Evolutionary conservation across 2,797 vertebrate species (phyloP), one percentile per base, ranked within the genome.

Genomic region (Hyperoplus lanceolatus): DNA sequence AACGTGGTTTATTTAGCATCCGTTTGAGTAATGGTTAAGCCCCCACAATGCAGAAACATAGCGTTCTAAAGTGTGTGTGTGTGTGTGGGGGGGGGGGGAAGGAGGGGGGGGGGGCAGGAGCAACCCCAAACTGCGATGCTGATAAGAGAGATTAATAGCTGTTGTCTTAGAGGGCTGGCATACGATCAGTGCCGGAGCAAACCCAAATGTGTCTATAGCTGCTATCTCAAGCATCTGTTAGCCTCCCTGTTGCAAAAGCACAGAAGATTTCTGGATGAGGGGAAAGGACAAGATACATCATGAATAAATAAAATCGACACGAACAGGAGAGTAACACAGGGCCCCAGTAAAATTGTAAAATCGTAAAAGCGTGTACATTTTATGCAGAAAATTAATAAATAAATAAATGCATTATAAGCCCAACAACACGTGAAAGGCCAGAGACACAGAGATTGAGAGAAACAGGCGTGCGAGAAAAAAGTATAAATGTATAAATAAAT

Each of bases 101-200:
- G 29, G 29, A 3, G 29, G 29, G 29, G 29, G 29, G 29, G 86
- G 90, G 90, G 90, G 90, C 90, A 90, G 82, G 87, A 90, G 93
- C 90, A 92, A 88, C 92, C 90, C 29, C 3, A 29, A 29, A 87
- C 92, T 91, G 92, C 93, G 93, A 92, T 91, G 84, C 94, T 94
- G 95, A 96, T 96, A 96, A 96, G 95, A 89, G 94, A 96, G 95
- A 96, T 96, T 95, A 96, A 96, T 96, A 94, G 93, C 29, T 93
- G 94, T 95, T 95, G 94, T 96, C 94, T 91, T 90, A 93, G 87
- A 75, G 3, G 83, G 92, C 89, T 95, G 94, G 94, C 94, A 89
- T 92, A 90, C 81, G 89, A 95, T 94, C 94, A 94, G 92, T 88
- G 92, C 92, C 90, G 81, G 90, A 93, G 93, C 92, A 94, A 92